These are phyloP conservation scores for Boulengeromyrus knoepffleri DNA, from an alignment of 2,113 vertebrate species.

Conservation along the genomic window DNA sequence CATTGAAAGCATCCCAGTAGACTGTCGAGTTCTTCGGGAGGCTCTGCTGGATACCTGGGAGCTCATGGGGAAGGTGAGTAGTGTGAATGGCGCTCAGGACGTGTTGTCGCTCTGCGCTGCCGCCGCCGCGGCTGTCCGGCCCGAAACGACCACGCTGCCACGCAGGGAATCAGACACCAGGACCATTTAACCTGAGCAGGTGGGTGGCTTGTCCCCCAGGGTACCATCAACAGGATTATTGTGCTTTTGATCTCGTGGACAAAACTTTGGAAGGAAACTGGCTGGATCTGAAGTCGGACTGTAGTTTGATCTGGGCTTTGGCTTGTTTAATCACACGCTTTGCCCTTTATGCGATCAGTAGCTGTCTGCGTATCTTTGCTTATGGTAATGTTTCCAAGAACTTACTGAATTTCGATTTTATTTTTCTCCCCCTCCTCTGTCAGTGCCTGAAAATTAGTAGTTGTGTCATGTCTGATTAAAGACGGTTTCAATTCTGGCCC, in stretches of 20 bases:
- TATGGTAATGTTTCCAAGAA: background rate
- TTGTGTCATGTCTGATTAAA: background rate
- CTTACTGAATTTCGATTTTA: background rate
- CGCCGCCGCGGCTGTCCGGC: background rate
- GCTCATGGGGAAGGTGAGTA: background rate
- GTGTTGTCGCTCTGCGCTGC: background rate
- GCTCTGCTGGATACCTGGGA: background rate
- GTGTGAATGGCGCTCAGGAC: background rate
- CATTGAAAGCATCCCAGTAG: background rate
- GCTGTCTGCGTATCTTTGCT: background rate
- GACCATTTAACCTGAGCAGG: background rate
- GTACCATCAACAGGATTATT: background rate
- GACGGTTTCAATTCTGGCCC: background rate
- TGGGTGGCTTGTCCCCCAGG: background rate
- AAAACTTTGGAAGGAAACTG: background rate
- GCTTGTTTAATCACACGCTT: background rate
- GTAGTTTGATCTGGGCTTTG: background rate
- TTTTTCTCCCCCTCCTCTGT: background rate
- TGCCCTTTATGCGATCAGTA: background rate
- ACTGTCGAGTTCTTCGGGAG: background rate
- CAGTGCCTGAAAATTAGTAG: background rate
- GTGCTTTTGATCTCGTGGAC: background rate
- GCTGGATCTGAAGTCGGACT: background rate
- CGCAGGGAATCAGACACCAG: background rate
- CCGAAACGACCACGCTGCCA: background rate